A percentile compares a stretch with the other conserved stretches of the same genome.
phyloP scores from a whole-genome alignment of 2,113 vertebrate species.

The Mesocricetus auratus region DNA sequence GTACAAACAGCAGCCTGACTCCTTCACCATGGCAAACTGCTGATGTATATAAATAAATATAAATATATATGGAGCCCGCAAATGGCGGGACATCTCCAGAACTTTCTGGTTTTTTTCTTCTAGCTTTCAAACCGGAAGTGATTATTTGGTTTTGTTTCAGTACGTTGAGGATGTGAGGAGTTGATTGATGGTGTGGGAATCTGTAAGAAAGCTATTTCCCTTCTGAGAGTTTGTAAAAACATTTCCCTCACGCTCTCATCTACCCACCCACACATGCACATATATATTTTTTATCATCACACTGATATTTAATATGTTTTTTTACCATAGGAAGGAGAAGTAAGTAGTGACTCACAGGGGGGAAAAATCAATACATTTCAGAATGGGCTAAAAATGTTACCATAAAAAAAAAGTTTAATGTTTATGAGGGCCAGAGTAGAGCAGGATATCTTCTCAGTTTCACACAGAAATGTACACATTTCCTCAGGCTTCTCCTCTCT shows the following conservation, averaged over 20 bases:
- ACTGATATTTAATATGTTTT: conserved; percentile 79
- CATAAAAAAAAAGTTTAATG: conserved; percentile 66
- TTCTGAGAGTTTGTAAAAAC: conserved; percentile 85
- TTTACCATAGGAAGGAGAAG: conserved; percentile 78
- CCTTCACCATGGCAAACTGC: not conserved
- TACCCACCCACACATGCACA: conserved; percentile 75
- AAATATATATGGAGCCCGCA: not conserved
- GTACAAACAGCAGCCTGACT: conserved; percentile 13
- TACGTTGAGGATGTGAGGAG: conserved; percentile 85
- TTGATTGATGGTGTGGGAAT: conserved; percentile 90
- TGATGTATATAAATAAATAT: not conserved
- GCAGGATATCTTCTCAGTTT: not conserved
- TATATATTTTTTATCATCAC: conserved; percentile 72
- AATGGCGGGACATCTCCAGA: conserved; percentile 80
- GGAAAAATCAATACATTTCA: conserved; percentile 80
- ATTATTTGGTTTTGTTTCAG: conserved; percentile 84
- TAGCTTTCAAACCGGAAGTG: conserved; percentile 86
- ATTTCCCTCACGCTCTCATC: conserved; percentile 59
- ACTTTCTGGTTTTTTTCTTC: conserved; percentile 84
- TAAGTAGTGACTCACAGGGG: conserved; percentile 78
- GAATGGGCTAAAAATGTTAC: conserved; percentile 85
- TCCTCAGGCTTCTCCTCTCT: not conserved
- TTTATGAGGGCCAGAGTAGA: conserved; percentile 40
- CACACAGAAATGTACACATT: conserved; percentile 27
- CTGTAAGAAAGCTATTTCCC: conserved; percentile 88